phyloP scores from a whole-genome alignment of 2,113 vertebrate species.

The Periophthalmus modestus region DNA sequence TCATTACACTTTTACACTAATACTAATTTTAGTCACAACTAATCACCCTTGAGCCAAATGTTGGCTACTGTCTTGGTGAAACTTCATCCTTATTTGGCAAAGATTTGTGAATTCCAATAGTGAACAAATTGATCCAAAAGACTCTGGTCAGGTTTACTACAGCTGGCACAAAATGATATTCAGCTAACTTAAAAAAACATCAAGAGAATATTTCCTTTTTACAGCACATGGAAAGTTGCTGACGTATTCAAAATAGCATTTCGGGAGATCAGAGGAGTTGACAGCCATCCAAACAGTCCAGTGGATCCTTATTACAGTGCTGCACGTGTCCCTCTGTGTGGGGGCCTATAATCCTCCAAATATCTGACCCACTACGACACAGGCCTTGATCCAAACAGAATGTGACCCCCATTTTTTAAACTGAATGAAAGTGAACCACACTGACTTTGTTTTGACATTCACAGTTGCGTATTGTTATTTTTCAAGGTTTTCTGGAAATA shows the following conservation, averaged over 20 bases:
- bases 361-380: constrained; percentile 16
- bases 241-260: constrained; percentile 40
- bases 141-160: neutral
- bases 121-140: neutral
- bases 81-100: constrained; percentile 2
- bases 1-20: constrained; percentile 6
- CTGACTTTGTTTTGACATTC: neutral
- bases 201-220: neutral
- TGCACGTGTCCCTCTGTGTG: constrained; percentile 11
- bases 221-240: constrained; percentile 24
- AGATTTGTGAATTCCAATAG: constrained; percentile 8
- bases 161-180: constrained; percentile 1
- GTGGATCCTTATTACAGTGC: constrained; percentile 21
- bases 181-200: neutral
- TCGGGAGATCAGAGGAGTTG: constrained; percentile 33
- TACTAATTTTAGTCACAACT: neutral
- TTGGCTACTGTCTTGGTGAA: neutral
- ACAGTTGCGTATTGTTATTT: neutral
- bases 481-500: too few species aligned
- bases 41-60: neutral
- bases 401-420: constrained; percentile 36
- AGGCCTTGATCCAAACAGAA: constrained; percentile 30
- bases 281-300: constrained; percentile 23
- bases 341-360: constrained; percentile 33
- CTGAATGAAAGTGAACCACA: constrained; percentile 3